These are phyloP conservation scores for Mus minutoides DNA, from an alignment of 2,797 vertebrate genomes.

Conservation along the genomic window DNA sequence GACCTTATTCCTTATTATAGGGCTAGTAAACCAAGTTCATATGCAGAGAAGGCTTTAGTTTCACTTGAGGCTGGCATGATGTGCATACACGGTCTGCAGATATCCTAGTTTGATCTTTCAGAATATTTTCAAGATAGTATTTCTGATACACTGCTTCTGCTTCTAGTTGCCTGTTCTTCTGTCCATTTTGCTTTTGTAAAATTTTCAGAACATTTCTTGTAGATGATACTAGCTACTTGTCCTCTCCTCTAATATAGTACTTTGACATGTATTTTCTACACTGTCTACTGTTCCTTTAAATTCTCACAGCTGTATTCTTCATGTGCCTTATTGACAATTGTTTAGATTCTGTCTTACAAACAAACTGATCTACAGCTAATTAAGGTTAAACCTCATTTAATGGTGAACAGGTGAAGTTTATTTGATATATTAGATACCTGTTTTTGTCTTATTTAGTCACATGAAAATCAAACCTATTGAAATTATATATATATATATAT, in stretches of 20 bases:
- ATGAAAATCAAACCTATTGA: not conserved
- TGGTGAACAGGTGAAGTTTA: not conserved
- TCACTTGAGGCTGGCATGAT: not conserved
- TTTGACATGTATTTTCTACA: not conserved
- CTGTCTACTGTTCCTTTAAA: not conserved
- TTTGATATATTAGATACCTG: not conserved
- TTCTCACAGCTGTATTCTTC: not conserved
- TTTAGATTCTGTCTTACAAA: not conserved
- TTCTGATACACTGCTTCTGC: not conserved
- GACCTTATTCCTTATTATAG: not conserved
- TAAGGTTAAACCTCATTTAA: not conserved
- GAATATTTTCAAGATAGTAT: not conserved
- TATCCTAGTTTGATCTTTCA: not conserved
- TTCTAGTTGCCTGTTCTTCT: not conserved
- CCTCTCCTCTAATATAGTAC: not conserved
- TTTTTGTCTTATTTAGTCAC: not conserved
- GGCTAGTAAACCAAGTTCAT: not conserved
- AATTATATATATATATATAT: not conserved
- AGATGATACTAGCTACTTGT: not conserved
- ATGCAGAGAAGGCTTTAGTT: not conserved
- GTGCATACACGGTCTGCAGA: not conserved
- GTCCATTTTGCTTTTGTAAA: not conserved
- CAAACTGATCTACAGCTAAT: not conserved
- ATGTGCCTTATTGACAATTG: not conserved
- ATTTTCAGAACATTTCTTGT: not conserved